Conservation (phyloP, 2,888 invertebrate species). For the Portevinia maculata region DNA sequence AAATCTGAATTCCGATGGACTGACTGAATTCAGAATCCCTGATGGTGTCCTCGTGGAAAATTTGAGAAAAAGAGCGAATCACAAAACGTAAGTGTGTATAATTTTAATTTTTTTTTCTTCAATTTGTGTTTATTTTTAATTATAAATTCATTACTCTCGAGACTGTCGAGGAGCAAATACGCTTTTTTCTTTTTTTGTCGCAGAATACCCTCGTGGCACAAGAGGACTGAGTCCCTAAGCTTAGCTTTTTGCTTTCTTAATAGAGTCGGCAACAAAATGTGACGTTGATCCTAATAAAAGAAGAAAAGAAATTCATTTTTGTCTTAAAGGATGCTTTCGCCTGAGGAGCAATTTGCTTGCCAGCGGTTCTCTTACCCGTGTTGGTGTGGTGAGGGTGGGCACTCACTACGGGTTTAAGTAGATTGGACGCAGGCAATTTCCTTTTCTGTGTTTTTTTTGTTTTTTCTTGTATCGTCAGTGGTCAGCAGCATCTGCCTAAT, state of each 20-base stretch:
- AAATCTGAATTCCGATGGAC: slow-evolving; percentile 35
- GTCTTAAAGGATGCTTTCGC: slow-evolving; percentile 27
- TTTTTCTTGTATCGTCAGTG: slow-evolving; percentile 6
- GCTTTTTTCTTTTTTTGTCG: background rate
- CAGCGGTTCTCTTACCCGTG: background rate
- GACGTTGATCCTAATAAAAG: slow-evolving; percentile 49
- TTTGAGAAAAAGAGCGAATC: slow-evolving; percentile 14
- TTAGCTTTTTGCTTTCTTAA: slow-evolving; percentile 31
- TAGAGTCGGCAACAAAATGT: slow-evolving; percentile 33
- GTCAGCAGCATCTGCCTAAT: slow-evolving; percentile 32
- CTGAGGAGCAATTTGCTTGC: slow-evolving; percentile 27
- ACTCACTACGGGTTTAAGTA: slow-evolving; percentile 36
- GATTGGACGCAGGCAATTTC: slow-evolving; percentile 16
- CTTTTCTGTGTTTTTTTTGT: background rate
- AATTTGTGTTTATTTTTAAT: slow-evolving; percentile 67
- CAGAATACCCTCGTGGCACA: slow-evolving; percentile 19
- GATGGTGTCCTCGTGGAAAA: background rate
- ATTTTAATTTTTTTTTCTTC: slow-evolving; percentile 3
- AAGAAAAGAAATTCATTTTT: slow-evolving; percentile 48
- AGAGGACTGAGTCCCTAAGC: slow-evolving; percentile 3
- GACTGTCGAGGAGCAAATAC: slow-evolving; percentile 46
- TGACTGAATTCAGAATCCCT: background rate
- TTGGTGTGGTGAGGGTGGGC: background rate
- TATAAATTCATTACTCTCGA: slow-evolving; percentile 71
- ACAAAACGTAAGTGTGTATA: background rate